phyloP scores from a whole-genome alignment of 1,140 invertebrate genomes.

The Drosophila murphyi region DNA sequence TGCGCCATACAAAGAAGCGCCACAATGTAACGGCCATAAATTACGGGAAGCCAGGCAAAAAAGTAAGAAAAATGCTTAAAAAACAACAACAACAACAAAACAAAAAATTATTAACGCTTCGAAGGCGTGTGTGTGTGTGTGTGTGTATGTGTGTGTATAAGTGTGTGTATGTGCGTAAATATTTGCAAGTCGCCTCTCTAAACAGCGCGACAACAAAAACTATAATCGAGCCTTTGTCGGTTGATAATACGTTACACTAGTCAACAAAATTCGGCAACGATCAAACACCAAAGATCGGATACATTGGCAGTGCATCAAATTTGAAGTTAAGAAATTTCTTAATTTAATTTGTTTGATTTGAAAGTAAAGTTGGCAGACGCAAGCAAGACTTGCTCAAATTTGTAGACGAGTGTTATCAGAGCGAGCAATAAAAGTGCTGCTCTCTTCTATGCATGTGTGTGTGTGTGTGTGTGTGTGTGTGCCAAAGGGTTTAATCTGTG shows the following conservation, averaged over 20 bases:
- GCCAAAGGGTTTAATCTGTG: constrained; percentile 36
- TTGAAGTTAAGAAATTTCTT: too few relatives aligned
- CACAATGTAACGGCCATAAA: constrained; percentile 76
- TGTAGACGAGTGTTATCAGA: constrained; percentile 45
- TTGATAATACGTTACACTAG: constrained; percentile 55
- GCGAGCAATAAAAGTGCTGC: constrained; percentile 67
- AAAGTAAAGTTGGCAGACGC: background rate
- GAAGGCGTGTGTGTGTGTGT: constrained; percentile 23
- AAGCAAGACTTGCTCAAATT: background rate
- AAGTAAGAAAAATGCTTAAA: constrained; percentile 51
- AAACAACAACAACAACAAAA: constrained; percentile 18
- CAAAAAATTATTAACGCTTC: constrained; percentile 66
- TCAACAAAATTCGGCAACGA: background rate
- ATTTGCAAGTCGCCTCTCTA: constrained; percentile 30
- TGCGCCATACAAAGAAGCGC: constrained; percentile 50
- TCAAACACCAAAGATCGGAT: too few relatives aligned
- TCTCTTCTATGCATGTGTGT: constrained; percentile 14
- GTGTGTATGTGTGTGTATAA: constrained; percentile 14
- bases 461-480: constrained; percentile 18
- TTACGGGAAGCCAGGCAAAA: constrained; percentile 57
- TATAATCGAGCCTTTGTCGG: constrained; percentile 21
- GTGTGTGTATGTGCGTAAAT: constrained; percentile 28
- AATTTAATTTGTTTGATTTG: too few relatives aligned
- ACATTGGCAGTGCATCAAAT: too few relatives aligned
- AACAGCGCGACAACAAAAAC: constrained; percentile 44